Base-by-base conservation (phyloP, 2,797 vertebrate genomes). In the Octomys mimax region DNA sequence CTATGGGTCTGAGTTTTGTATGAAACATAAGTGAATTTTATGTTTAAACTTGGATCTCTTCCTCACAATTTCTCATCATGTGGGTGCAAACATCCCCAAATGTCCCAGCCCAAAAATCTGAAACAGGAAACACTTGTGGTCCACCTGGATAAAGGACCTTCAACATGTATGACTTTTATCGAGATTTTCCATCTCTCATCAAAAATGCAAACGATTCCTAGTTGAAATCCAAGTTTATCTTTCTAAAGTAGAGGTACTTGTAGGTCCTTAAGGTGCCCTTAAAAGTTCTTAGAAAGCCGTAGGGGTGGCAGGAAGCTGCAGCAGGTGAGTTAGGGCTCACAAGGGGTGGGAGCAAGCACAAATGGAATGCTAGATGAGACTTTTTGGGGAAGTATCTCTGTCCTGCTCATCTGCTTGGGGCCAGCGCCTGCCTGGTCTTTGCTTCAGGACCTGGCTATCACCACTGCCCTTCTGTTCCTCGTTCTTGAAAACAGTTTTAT, bases 311-410 rank as follows among this genome's bases (percentile, higher is more conserved):
- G 18, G 85, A 31, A 3, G 28, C 28, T n/a, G 49, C 33, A 4
- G 1, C 33, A n/a, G 13, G 13, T 8, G 6, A 46, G 18, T 57
- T 22, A 6, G 57, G 61, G 59, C 19, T 84, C 57, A 71, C 9
- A 16, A 28, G 0, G 7, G 19, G 28, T 8, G 9, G 18, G 33
- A 14, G 9, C 28, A 8, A 24, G n/a, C 2, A 36, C 33, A n/a
- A 59, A 28, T 4, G 1, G 21, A 68, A 42, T 33, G 3, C 57
- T 24, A 26, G 16, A 31, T 4, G 6, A 26, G 8, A 14, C 52
- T 28, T 61, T 66, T 57, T 59, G 4, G 1, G 61, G 4, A 59
- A 46, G 26, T 39, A 18, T 26, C 39, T 61, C 19, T 22, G 57
- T 36, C 28, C 52, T 52, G 26, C n/a, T 18, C 54, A 39, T 21